Evolutionary conservation across 1,140 invertebrate genomes (phyloP).

Genomic region (Drosophila lowei): DNA sequence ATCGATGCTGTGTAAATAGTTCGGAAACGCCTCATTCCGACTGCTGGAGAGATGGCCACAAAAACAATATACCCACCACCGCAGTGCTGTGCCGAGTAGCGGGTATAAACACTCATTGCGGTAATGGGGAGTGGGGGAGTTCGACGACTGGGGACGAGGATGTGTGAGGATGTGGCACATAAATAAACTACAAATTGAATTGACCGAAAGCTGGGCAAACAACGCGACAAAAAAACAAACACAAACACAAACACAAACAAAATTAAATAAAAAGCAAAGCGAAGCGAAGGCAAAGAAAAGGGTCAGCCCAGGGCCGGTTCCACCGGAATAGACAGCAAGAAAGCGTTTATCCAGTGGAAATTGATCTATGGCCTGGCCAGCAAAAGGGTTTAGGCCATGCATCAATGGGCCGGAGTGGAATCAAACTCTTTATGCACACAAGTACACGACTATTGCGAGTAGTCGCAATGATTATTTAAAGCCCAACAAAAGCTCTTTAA

Average conservation of each 20-base stretch:
- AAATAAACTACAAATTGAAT: constrained; percentile 66
- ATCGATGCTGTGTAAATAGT: too few relatives aligned
- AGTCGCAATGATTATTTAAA: not conserved
- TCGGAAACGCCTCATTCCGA: too few relatives aligned
- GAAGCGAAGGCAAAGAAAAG: not conserved
- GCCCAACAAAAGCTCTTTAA: too few relatives aligned
- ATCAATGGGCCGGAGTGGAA: not conserved
- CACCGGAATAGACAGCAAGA: not conserved
- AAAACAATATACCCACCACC: too few relatives aligned
- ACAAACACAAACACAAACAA: not conserved
- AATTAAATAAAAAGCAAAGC: constrained; percentile 1
- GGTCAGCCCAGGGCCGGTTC: not conserved
- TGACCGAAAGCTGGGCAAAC: constrained; percentile 33
- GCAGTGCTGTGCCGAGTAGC: not conserved
- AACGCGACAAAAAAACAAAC: not conserved
- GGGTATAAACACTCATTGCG: constrained; percentile 7
- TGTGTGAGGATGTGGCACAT: constrained; percentile 35
- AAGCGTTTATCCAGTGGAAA: constrained; percentile 26
- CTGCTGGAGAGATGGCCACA: too few relatives aligned
- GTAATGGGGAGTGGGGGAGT: too few relatives aligned
- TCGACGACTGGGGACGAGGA: not conserved
- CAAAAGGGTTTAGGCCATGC: constrained; percentile 15
- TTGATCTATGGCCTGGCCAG: constrained; percentile 2
- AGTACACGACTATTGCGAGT: not conserved
- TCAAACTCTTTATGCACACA: not conserved